Base-by-base conservation (phyloP, 2,113 vertebrate genomes). In the Gila orcuttii region DNA sequence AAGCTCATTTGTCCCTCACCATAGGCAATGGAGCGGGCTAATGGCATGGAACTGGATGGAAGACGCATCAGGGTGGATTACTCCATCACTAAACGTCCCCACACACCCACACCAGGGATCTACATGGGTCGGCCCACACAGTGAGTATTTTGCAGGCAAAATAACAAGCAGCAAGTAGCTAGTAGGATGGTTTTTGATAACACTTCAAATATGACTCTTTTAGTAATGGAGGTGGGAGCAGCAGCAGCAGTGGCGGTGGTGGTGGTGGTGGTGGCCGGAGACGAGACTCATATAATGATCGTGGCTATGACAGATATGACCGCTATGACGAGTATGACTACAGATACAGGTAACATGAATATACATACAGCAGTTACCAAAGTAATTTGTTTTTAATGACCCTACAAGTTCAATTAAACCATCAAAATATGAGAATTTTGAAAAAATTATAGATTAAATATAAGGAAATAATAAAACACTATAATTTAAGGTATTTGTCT, bases 111-210 rank as follows among this genome's bases (percentile, higher is more conserved):
- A 19, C 97, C 97, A 31, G 97, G 97, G 91, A 98, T 98, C 89
- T 98, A 98, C 92, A 98, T 98, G 97, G 97, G 96, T 90, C 94
- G 96, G 80, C 96, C 96, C 87, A 97, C 96, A 76, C 96, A 97
- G 97, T 99, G 94, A 96, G 96, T 86, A 39, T 33, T 28, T 47
- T 75, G 19, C 52, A 60, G 15, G 25, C n/a, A 12, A 55, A 89
- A 90, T 89, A 76, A 57, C 47, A 74, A 74, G 6, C 47, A 3
- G 71, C 19, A 4, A 59, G 21, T 39, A 11, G n/a, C 23, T 25
- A 15, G n/a, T 47, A 47, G 60, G 19, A n/a, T 76, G 36, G 21
- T 64, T 50, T 52, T 31, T 36, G 15, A 21, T 33, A 6, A 73
- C 12, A n/a, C n/a, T 50, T 55, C 19, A 11, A 23, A 66, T 79